Base-by-base conservation (phyloP, 2,113 vertebrate genomes). In the Lagenorhynchus albirostris region DNA sequence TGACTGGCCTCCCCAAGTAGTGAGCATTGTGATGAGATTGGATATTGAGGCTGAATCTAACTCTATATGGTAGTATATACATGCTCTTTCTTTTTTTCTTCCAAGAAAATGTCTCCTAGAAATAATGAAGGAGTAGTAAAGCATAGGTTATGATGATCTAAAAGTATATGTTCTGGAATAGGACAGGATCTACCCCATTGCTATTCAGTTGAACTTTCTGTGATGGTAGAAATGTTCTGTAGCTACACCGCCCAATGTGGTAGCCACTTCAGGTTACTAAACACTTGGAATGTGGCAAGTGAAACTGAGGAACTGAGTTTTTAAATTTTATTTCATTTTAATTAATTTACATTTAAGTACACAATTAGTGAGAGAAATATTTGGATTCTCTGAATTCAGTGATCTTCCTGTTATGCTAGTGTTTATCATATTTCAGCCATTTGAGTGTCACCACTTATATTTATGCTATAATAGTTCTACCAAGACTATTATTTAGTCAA, bases 81-180 rank as follows among this genome's bases (percentile, higher is more conserved):
- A 6, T 11, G 79, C 77, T 13, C 15, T 53, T 53, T 68, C 36
- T 91, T 62, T 73, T 79, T 58, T 74, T 38, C 73, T 80, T 94
- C 36, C n/a, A 81, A 31, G 82, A 88, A 92, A 68, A 55, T 47
- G 31, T 79, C 67, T 83, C 70, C 60, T 65, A 62, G 67, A 95
- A 83, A 73, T 89, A 65, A 38, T 29, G 36, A 53, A 63, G 31
- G 17, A 47, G 18, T 47, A 65, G 50, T 80, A 25, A 80, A 58
- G 9, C n/a, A 13, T 21, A 60, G 36, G 17, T 65, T 65, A 7
- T 31, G 50, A 33, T 86, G 26, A 25, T 25, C 26, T 55, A 82
- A 65, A 80, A 77, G 18, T 29, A 47, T 55, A 60, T 20, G 9
- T 87, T 80, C 88, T 83, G 21, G 60, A 67, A 82, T n/a, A 58